A percentile compares a stretch with the other conserved stretches of the same genome.
phyloP scores from a whole-genome alignment of 2,797 vertebrate species.

The Pelochelys cantorii region DNA sequence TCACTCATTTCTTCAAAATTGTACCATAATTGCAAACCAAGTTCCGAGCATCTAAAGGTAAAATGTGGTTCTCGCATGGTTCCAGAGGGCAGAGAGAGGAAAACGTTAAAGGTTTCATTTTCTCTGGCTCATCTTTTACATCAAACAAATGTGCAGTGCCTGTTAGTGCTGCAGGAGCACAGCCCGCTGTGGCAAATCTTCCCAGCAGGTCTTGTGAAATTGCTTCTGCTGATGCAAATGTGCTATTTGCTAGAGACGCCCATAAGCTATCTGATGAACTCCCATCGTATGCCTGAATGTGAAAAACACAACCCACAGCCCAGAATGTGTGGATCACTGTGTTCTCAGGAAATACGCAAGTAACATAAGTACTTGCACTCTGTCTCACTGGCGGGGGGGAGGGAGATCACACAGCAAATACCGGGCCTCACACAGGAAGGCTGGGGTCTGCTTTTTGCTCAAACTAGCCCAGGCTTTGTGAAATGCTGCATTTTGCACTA shows the following conservation, averaged over 20 bases:
- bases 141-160: not conserved
- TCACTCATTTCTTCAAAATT: not conserved
- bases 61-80: not conserved
- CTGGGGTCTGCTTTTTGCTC: not conserved
- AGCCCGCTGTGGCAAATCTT: slow-evolving; percentile 40
- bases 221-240: slow-evolving; percentile 64
- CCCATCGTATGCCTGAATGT: slow-evolving; percentile 43
- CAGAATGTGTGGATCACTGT: slow-evolving; percentile 61
- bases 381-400: slow-evolving; percentile 15
- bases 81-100: not conserved
- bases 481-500: not conserved
- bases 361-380: slow-evolving; percentile 44
- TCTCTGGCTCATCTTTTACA: slow-evolving; percentile 31
- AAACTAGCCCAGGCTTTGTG: not conserved
- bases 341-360: slow-evolving; percentile 73
- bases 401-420: slow-evolving; percentile 4
- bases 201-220: slow-evolving; percentile 56
- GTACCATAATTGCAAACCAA: not conserved
- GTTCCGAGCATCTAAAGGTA: not conserved
- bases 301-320: slow-evolving; percentile 66
- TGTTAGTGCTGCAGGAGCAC: not conserved
- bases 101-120: slow-evolving; percentile 51
- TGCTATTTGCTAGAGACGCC: slow-evolving; percentile 48
- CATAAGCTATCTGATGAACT: slow-evolving; percentile 67
- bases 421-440: slow-evolving; percentile 48